These are phyloP conservation scores for Meloidogyne exigua DNA, from an alignment of 1,140 invertebrate species.

Conservation along the genomic window DNA sequence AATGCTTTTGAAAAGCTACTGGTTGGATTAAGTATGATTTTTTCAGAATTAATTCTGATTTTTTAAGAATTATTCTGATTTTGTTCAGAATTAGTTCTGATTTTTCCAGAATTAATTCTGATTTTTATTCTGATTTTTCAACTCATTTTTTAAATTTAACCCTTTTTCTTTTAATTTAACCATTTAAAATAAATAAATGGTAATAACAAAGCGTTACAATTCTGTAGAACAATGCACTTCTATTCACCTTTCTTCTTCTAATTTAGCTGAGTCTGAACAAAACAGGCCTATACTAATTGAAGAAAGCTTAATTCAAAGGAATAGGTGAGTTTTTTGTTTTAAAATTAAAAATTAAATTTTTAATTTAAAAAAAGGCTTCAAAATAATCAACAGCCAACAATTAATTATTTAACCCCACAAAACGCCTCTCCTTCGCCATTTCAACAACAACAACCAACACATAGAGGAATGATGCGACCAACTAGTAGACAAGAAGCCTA, in stretches of 20 bases:
- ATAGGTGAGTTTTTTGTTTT: neutral
- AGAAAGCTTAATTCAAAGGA: neutral
- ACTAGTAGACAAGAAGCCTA: neutral
- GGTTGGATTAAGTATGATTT: no score
- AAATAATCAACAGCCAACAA: neutral
- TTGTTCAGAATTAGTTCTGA: no score
- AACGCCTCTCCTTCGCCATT: neutral
- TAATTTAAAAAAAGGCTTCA: neutral
- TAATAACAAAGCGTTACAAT: slow-evolving; percentile 19
- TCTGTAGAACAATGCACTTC: slow-evolving; percentile 21
- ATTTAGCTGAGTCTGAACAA: slow-evolving; percentile 18
- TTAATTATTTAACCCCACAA: neutral
- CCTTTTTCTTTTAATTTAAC: neutral
- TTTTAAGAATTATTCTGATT: neutral
- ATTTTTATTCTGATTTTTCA: neutral
- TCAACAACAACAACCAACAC: neutral
- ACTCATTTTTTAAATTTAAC: neutral
- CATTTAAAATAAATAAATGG: slow-evolving; percentile 1
- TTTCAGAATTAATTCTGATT: neutral
- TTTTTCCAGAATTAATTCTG: neutral
- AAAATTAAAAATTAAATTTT: neutral
- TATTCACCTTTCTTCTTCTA: slow-evolving; percentile 1
- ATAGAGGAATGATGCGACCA: neutral
- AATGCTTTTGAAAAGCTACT: no score
- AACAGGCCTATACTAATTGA: neutral